These are phyloP conservation scores for Alosa alosa DNA, from an alignment of 2,113 vertebrate species.

Conservation along the genomic window DNA sequence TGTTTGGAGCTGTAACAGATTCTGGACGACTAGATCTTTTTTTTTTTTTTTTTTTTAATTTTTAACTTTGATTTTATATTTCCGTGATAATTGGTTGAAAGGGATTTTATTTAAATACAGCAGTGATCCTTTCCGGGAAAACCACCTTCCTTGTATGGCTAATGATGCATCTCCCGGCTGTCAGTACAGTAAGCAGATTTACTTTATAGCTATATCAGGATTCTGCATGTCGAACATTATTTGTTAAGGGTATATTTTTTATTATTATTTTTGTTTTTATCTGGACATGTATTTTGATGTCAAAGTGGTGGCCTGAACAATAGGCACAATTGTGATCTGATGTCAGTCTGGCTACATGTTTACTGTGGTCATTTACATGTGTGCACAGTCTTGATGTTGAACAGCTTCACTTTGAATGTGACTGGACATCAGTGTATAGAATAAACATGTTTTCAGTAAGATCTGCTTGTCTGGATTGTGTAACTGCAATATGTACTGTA, in stretches of 20 bases:
- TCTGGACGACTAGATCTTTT: not conserved
- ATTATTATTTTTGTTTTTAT: not conserved
- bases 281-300: constrained; percentile 1
- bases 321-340: constrained; percentile 23
- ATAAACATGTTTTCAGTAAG: constrained; percentile 56
- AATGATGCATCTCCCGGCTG: not conserved
- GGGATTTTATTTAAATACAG: constrained; percentile 10
- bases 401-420: constrained; percentile 54
- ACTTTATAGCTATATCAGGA: not conserved
- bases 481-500: not conserved
- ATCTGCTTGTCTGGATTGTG: not conserved
- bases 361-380: constrained; percentile 32
- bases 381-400: constrained; percentile 48
- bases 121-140: not conserved
- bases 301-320: constrained; percentile 20
- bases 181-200: not conserved
- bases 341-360: constrained; percentile 45
- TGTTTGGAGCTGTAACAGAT: not conserved
- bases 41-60: constrained; percentile 1
- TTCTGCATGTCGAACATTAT: constrained; percentile 13
- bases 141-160: not conserved
- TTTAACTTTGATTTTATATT: not conserved
- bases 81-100: not conserved
- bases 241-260: constrained; percentile 27
- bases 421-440: constrained; percentile 56